Evolutionary conservation across 2,888 invertebrate genomes (phyloP).

Genomic region (Cynaeus angustus): DNA sequence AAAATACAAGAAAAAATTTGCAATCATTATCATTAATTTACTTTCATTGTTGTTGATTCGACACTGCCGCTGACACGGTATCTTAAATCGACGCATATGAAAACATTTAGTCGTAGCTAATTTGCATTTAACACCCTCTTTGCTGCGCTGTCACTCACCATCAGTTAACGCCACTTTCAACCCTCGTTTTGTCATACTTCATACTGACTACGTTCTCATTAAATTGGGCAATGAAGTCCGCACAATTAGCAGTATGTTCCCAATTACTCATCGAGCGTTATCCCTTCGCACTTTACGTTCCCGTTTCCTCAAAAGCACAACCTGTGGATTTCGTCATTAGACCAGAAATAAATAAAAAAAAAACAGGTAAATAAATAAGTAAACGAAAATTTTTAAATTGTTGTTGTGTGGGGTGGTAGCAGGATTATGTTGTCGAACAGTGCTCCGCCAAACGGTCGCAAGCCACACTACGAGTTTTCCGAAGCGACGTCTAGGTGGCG

Average conservation of each 20-base stretch:
- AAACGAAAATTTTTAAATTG: too few relatives aligned
- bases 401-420: neutral
- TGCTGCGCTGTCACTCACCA: slow-evolving; percentile 63
- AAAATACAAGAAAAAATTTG: slow-evolving; percentile 29
- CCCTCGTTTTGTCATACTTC: slow-evolving; percentile 55
- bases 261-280: slow-evolving; percentile 61
- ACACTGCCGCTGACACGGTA: slow-evolving; percentile 55
- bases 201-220: slow-evolving; percentile 61
- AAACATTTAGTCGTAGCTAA: slow-evolving; percentile 61
- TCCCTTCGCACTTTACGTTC: neutral
- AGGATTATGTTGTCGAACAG: neutral
- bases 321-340: too few relatives aligned
- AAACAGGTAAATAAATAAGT: too few relatives aligned
- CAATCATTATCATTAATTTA: slow-evolving; percentile 51
- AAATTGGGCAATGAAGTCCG: slow-evolving; percentile 65
- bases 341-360: too few relatives aligned
- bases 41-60: slow-evolving; percentile 44
- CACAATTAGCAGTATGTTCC: slow-evolving; percentile 70
- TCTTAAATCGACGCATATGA: slow-evolving; percentile 62
- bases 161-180: slow-evolving; percentile 61
- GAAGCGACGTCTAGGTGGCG: slow-evolving; percentile 24
- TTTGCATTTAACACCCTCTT: slow-evolving; percentile 66
- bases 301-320: neutral
- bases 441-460: slow-evolving; percentile 26
- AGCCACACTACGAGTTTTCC: slow-evolving; percentile 2